phyloP scores from a whole-genome alignment of 2,113 vertebrate genomes.

The Redunca redunca region DNA sequence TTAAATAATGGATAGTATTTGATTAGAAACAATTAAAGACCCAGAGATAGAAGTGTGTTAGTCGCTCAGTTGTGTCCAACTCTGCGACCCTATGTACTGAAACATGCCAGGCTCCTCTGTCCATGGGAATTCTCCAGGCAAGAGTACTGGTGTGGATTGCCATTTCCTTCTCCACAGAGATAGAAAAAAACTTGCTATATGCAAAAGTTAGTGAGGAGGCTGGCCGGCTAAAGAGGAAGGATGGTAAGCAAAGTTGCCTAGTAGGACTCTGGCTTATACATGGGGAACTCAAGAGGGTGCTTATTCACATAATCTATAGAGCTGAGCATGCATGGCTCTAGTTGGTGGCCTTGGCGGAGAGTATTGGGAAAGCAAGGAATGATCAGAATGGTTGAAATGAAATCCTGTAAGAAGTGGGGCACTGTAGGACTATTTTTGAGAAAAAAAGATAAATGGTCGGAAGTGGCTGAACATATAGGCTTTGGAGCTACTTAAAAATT shows the following conservation, averaged over 20 bases:
- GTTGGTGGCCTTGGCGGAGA: background rate
- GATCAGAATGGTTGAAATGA: background rate
- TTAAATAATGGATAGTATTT: background rate
- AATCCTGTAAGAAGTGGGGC: background rate
- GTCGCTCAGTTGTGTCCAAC: background rate
- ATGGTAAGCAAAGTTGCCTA: background rate
- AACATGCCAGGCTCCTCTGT: background rate
- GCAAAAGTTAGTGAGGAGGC: background rate
- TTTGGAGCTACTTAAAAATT: slow-evolving; percentile 11
- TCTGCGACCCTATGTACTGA: background rate
- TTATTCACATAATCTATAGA: background rate
- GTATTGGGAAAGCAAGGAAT: background rate
- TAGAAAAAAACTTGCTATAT: background rate
- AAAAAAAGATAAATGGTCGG: background rate
- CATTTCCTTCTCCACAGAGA: background rate
- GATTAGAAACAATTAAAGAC: background rate
- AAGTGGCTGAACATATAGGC: background rate
- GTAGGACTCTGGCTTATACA: background rate
- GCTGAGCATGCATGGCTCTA: background rate
- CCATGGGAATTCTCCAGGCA: background rate
- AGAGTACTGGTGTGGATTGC: background rate
- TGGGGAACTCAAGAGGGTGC: background rate
- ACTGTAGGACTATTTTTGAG: background rate
- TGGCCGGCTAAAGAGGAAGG: background rate
- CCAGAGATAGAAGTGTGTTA: background rate